These are phyloP conservation scores for Pseudomyrmex sp. DNA, from an alignment of 1,140 invertebrate genomes.

Conservation along the genomic window DNA sequence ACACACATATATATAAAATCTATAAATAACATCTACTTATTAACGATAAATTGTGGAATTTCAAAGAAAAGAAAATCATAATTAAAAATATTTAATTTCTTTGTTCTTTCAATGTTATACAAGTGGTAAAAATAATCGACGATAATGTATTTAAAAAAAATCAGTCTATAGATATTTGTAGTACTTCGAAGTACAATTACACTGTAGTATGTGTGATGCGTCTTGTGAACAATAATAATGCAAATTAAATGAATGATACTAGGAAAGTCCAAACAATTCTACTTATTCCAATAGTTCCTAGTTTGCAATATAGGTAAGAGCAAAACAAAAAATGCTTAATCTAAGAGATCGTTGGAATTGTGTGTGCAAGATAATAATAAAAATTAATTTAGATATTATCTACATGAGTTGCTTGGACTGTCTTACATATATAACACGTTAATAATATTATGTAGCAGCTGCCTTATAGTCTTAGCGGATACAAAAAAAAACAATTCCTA, in stretches of 20 bases:
- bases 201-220: constrained; percentile 2
- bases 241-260: constrained; percentile 16
- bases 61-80: constrained; percentile 13
- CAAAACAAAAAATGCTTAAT: constrained; percentile 45
- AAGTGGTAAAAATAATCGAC: neutral
- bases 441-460: constrained; percentile 27
- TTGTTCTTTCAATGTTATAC: neutral
- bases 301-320: constrained; percentile 1
- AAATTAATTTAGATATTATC: neutral
- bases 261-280: constrained; percentile 27
- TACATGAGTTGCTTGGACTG: constrained; percentile 16
- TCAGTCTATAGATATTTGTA: constrained; percentile 62
- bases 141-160: neutral
- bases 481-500: constrained; percentile 19
- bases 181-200: constrained; percentile 18
- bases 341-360: constrained; percentile 61
- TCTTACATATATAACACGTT: constrained; percentile 6
- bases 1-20: too few species aligned
- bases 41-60: neutral
- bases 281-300: constrained; percentile 3
- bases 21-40: neutral
- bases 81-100: constrained; percentile 3
- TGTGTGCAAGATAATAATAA: constrained; percentile 16
- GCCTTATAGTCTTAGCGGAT: constrained; percentile 12
- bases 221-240: neutral